Base-by-base conservation (phyloP, 2,113 vertebrate genomes). In the Nibea coibor region DNA sequence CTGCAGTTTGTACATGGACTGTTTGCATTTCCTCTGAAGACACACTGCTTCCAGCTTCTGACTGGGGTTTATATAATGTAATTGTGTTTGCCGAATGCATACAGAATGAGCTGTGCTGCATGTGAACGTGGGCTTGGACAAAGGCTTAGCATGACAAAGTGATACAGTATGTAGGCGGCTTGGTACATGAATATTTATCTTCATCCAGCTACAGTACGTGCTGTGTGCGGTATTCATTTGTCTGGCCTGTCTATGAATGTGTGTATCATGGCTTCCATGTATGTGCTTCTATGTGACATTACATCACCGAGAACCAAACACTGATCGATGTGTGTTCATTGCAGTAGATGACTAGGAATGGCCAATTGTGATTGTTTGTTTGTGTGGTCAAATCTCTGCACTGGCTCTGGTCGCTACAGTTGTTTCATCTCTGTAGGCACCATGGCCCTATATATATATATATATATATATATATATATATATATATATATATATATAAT, bases 111-210 rank as follows among this genome's bases (percentile, higher is more conserved):
- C 39, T 35, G 57, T 54, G 59, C 45, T 19, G 64, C 10, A 10
- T 35, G 77, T 64, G 68, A 64, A 72, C 4, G 77, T 72, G 68
- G 59, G 67, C 76, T 59, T 54, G 47, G 58, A 79, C 67, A 71
- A 79, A 70, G 58, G 47, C 57, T 53, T 62, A 53, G 59, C 59
- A 47, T 80, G 68, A 72, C 77, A 72, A 57, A 65, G 68, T 64
- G 77, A 80, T 64, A 57, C 48, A 72, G 68, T 48, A 35, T 35
- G 68, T 65, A 65, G 78, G 69, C 26, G 42, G 17, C 39, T 39
- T 54, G 57, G 8, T 64, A n/a, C 47, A 64, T 72, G 68, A 80
- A 58, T 80, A 80, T 72, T 47, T 66, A 80, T 80, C 61, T 50
- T 20, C 61, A 62, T 62, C 75, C 65, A 24, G 66, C 56, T 70